Base-by-base conservation (phyloP, 2,888 invertebrate genomes). In the Miltochrista miniata region DNA sequence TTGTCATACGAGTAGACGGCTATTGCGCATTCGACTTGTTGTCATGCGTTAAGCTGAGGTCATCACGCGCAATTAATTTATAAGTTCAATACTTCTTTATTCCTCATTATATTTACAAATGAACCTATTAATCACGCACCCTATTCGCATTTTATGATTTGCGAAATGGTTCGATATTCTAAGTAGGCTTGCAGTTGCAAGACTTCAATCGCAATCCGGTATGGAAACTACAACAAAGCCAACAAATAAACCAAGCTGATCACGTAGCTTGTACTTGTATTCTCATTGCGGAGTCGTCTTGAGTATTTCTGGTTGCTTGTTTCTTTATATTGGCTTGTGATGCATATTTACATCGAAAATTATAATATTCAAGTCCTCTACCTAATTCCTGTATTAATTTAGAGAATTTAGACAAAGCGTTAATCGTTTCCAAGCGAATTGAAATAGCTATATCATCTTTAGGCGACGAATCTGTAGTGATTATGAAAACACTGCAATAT, bases 11-110 rank as follows among this genome's bases (percentile, higher is more conserved):
- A 54, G 33, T 45, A 41, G 45, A 54, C 44, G 69, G 68, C 72
- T 83, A 83, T 78, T 87, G 85, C 87, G 86, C 79, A 80, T 85
- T 83, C 77, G 70, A 44, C 64, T 71, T 70, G 71, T 74, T 78
- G 74, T 70, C 74, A 69, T 70, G 64, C 70, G 67, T 67, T 67
- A 64, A 64, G 70, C 61, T 79, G 81, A 83, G 81, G 81, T 82
- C 81, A 81, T 76, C 70, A 70, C 74, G 70, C 74, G 74, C 69
- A 73, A 70, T 73, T 72, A 76, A 76, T 78, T 72, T 66, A 74
- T 68, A 61, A 74, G 74, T 79, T 79, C 74, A 69, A 66, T 68
- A 73, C n/a, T 24, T 24, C 5, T 72, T 72, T 74, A 72, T 74
- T 67, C 73, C 65, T 48, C 35, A 51, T 54, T 52, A 64, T 51